These are phyloP conservation scores for Leptinotarsa haldemani DNA, from an alignment of 2,888 invertebrate genomes.

Conservation along the genomic window DNA sequence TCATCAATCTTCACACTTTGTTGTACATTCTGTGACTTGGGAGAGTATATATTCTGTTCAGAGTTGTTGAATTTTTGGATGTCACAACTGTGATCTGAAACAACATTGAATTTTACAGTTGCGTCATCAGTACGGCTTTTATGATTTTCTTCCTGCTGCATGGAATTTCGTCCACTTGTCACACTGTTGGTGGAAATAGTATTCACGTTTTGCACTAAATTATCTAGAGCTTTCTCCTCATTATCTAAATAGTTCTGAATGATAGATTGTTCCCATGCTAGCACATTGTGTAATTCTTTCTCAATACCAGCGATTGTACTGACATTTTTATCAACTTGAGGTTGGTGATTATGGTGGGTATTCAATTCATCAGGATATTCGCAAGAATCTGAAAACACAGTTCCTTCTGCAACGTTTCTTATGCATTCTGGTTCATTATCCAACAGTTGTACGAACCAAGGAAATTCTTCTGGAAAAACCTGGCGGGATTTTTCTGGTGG, in stretches of 20 bases:
- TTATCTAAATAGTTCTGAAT: conserved; percentile 3
- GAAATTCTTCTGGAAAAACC: conserved; percentile 21
- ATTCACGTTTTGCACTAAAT: not conserved
- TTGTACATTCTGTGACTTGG: not conserved
- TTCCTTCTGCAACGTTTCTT: not conserved
- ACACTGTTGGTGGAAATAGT: not conserved
- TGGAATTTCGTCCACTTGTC: not conserved
- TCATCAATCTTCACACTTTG: not conserved
- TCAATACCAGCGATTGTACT: not conserved
- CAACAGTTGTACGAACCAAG: conserved; percentile 22
- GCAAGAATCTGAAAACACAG: too few species aligned
- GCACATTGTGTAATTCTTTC: conserved; percentile 14
- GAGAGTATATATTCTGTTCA: conserved; percentile 12
- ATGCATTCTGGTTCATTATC: not conserved
- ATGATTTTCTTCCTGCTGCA: not conserved
- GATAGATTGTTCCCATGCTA: conserved; percentile 15
- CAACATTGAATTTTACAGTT: not conserved
- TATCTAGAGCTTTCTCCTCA: not conserved
- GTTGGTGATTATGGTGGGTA: not conserved
- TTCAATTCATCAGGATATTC: too few species aligned
- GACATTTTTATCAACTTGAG: not conserved
- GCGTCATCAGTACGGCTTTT: not conserved
- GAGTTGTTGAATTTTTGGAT: not conserved
- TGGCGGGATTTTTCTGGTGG: not conserved
- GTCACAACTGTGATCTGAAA: conserved; percentile 5